A percentile compares a stretch with the other conserved stretches of the same genome.
Conservation (phyloP, 2,113 vertebrate species). For the Apodemus speciosus region DNA sequence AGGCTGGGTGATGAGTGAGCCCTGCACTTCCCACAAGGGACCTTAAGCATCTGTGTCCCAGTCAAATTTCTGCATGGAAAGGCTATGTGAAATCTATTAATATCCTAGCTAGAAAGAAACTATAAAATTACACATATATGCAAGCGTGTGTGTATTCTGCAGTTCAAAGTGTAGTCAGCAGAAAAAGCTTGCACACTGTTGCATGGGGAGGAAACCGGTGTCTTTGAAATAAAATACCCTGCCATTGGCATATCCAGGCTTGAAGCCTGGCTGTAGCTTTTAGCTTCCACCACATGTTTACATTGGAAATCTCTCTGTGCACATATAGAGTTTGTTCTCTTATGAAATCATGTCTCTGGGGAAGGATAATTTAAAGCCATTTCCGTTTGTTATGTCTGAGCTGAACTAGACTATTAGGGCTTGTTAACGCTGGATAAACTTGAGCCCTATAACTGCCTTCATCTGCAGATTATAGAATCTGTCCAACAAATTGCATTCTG, state of each 20-base stretch:
- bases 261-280: conserved; percentile 85
- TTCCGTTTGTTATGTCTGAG: conserved; percentile 90
- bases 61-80: conserved; percentile 62
- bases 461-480: conserved; percentile 85
- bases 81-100: conserved; percentile 80
- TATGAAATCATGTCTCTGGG: conserved; percentile 88
- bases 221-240: conserved; percentile 88
- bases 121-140: conserved; percentile 81
- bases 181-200: conserved; percentile 76
- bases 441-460: conserved; percentile 85
- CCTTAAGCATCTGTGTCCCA: conserved; percentile 70
- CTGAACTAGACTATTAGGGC: conserved; percentile 85
- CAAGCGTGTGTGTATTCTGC: conserved; percentile 74
- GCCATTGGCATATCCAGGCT: conserved; percentile 82
- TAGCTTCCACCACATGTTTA: conserved; percentile 87
- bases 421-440: conserved; percentile 87
- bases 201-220: conserved; percentile 81
- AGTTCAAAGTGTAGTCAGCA: conserved; percentile 82
- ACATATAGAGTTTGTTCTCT: conserved; percentile 88
- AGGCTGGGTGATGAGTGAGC: conserved; percentile 63
- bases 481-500: conserved; percentile 85
- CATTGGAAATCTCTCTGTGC: conserved; percentile 86
- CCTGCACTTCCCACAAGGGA: conserved; percentile 67
- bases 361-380: conserved; percentile 89
- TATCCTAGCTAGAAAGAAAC: conserved; percentile 77